Evolutionary conservation across 2,113 vertebrate species (phyloP), one percentile per base, ranked within the genome.

Genomic region (Entelurus aequoreus): DNA sequence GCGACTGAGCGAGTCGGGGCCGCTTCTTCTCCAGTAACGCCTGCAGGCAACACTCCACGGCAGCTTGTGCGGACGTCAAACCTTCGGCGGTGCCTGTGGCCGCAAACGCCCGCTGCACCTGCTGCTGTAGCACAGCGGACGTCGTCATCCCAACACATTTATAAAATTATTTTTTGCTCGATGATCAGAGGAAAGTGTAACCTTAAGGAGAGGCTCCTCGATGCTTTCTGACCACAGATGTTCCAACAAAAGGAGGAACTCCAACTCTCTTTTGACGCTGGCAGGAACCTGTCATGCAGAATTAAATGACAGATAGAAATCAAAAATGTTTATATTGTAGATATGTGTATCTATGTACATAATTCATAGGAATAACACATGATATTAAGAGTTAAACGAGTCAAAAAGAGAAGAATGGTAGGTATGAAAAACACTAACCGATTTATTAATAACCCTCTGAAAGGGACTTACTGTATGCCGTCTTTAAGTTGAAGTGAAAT

Each of bases 181-280:
- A 48, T 12, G 14, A 2, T 59, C 16, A 48, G 44, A 60, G 6
- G 19, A 16, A 8, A 48, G 7, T 9, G 36, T 13, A 46, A 90
- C 96, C 93, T 93, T 89, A 19, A 95, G 76, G 40, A 88, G 78
- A 58, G 88, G 80, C 69, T 91, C 88, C 42, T 93, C 68, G 54
- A 94, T 77, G 47, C 73, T 76, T 62, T 92, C 87, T 55, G 89
- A 85, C 48, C 88, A 88, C 35, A 99, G 82, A 11, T 96, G 90
- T 79, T 98, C 94, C 77, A 95, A 86, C 10, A 97, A 85, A 60
- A 99, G 79, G 21, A 96, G 85, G 81, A 98, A 97, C 80, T 95
- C 93, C 50, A 94, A 88, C 76, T 94, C 92, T 71, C 75, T 90
- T 62, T 61, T 90, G 78, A 92, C 82, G 63, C 28, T 51, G 58